These are phyloP conservation scores for Ochotona curzoniae DNA, from an alignment of 2,113 vertebrate genomes.

Conservation along the genomic window DNA sequence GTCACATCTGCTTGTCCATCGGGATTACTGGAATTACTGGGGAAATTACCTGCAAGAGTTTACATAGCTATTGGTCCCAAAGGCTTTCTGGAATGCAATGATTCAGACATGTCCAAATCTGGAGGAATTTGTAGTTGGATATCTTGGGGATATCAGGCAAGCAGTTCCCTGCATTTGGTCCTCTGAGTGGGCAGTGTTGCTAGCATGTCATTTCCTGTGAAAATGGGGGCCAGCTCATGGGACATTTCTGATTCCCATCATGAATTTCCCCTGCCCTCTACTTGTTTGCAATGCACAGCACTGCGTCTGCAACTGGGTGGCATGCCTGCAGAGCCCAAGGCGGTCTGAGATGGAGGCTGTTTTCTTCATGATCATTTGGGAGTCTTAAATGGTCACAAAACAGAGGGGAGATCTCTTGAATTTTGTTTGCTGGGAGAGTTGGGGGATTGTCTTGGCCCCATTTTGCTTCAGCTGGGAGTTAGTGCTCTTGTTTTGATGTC, in stretches of 20 bases:
- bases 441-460: constrained; percentile 65
- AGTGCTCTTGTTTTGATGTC: not conserved
- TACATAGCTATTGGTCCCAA: constrained; percentile 10
- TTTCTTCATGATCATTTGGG: constrained; percentile 66
- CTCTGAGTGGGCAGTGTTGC: not conserved
- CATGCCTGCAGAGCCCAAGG: not conserved
- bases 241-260: constrained; percentile 9
- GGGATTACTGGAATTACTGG: not conserved
- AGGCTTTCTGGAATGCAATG: not conserved
- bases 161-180: not conserved
- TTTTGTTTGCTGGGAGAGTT: constrained; percentile 63
- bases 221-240: not conserved
- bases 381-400: constrained; percentile 63
- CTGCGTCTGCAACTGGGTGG: constrained; percentile 20
- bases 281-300: not conserved
- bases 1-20: constrained; percentile 7
- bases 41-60: constrained; percentile 45
- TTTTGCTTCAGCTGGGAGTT: constrained; percentile 41
- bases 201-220: constrained; percentile 30
- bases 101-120: not conserved
- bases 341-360: constrained; percentile 45
- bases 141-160: not conserved
- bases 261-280: not conserved
- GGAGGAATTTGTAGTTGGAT: not conserved
- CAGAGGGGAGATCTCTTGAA: constrained; percentile 64